These are phyloP conservation scores for Phodopus roborovskii DNA, from an alignment of 2,113 vertebrate species.

Conservation along the genomic window DNA sequence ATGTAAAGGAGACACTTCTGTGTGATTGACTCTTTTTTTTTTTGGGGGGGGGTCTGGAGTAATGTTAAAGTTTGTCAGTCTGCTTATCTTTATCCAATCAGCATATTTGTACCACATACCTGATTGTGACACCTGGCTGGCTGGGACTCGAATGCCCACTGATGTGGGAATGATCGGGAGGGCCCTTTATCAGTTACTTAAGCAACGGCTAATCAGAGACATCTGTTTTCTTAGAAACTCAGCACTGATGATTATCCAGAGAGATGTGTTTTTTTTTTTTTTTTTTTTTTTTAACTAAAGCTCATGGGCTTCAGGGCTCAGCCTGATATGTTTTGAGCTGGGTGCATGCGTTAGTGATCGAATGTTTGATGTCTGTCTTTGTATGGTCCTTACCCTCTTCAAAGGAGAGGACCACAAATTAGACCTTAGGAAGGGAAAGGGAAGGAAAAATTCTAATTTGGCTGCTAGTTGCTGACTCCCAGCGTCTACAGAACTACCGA, in stretches of 20 bases:
- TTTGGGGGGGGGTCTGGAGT: not conserved
- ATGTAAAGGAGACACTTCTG: not conserved
- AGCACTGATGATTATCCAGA: not conserved
- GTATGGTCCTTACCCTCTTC: constrained; percentile 21
- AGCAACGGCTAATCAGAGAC: not conserved
- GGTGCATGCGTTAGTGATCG: constrained; percentile 52
- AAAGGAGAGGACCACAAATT: constrained; percentile 66
- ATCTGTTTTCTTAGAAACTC: not conserved
- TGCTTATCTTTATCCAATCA: not conserved
- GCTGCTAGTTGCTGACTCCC: constrained; percentile 17
- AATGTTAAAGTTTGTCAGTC: not conserved
- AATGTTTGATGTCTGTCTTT: constrained; percentile 47
- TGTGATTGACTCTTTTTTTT: not conserved
- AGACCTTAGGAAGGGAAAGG: constrained; percentile 58
- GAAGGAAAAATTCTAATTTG: constrained; percentile 55
- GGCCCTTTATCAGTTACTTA: not conserved
- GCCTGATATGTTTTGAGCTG: constrained; percentile 28
- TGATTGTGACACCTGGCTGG: not conserved
- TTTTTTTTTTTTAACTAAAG: too few species aligned
- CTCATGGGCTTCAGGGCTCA: not conserved
- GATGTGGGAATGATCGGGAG: not conserved
- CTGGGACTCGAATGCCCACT: not conserved
- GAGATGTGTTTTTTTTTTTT: constrained; percentile 27
- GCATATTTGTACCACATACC: not conserved
- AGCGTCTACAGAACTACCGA: not conserved